A percentile compares a stretch with the other conserved stretches of the same genome.
Conservation (phyloP, 2,888 invertebrate genomes). For the Clepsis dumicolana region DNA sequence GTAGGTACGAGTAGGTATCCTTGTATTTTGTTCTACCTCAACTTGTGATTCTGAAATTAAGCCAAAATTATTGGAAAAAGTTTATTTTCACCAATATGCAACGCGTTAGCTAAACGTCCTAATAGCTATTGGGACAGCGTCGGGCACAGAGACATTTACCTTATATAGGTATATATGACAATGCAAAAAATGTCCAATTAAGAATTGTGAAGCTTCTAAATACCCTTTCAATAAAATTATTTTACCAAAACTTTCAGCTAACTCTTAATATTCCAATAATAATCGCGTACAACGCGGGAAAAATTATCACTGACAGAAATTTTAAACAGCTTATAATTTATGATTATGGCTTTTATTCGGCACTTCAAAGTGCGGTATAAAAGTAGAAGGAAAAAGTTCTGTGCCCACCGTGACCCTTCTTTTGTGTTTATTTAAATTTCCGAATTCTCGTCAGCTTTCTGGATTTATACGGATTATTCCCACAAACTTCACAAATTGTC, state of each 20-base stretch:
- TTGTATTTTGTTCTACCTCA: not conserved
- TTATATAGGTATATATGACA: too few relatives aligned
- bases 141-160: too few relatives aligned
- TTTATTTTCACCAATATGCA: not conserved
- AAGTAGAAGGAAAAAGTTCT: slow-evolving; percentile 31
- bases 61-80: not conserved
- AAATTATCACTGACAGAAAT: not conserved
- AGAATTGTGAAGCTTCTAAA: too few relatives aligned
- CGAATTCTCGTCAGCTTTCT: slow-evolving; percentile 24
- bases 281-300: not conserved
- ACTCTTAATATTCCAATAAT: not conserved
- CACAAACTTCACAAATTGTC: slow-evolving; percentile 7
- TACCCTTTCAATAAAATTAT: too few relatives aligned
- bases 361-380: slow-evolving; percentile 6
- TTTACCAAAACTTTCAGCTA: too few relatives aligned
- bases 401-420: slow-evolving; percentile 10
- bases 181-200: too few relatives aligned
- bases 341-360: not conserved
- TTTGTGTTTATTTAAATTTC: slow-evolving; percentile 38
- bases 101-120: too few relatives aligned
- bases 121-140: too few relatives aligned
- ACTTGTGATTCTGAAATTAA: not conserved
- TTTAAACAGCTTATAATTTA: not conserved
- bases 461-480: slow-evolving; percentile 15
- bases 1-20: not conserved